phyloP scores from a whole-genome alignment of 2,113 vertebrate species.

The Jaculus jaculus region DNA sequence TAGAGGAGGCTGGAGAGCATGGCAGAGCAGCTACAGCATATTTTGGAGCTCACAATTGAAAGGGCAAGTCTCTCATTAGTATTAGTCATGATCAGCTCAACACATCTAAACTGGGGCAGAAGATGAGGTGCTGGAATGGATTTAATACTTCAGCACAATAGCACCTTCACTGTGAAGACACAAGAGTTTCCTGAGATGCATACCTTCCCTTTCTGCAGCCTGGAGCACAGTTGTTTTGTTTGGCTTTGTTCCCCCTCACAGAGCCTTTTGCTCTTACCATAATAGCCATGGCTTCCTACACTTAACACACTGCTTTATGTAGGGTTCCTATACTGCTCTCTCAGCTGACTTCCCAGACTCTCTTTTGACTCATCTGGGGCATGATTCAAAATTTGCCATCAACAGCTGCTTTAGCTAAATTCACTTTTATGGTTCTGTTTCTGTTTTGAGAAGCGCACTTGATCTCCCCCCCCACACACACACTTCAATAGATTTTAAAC shows the following conservation, averaged over 20 bases:
- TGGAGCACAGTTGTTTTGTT: not conserved
- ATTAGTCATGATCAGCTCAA: not conserved
- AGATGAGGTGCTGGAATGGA: not conserved
- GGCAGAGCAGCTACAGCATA: slow-evolving; percentile 14
- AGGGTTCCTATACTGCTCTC: slow-evolving; percentile 1
- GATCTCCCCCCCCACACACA: slow-evolving; percentile 46
- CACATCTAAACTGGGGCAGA: not conserved
- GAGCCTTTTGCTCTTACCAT: not conserved
- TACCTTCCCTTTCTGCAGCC: not conserved
- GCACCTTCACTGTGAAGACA: not conserved
- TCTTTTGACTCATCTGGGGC: slow-evolving; percentile 49
- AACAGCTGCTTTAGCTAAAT: slow-evolving; percentile 45
- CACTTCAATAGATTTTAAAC: slow-evolving; percentile 59
- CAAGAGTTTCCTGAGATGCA: not conserved
- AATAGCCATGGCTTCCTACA: not conserved
- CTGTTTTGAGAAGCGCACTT: slow-evolving; percentile 65
- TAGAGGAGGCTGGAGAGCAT: slow-evolving; percentile 13
- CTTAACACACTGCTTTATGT: not conserved
- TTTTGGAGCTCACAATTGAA: slow-evolving; percentile 23
- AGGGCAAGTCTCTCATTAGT: slow-evolving; percentile 26
- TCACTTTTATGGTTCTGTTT: slow-evolving; percentile 59
- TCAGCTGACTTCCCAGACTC: slow-evolving; percentile 27
- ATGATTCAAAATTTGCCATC: slow-evolving; percentile 63
- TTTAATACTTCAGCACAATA: not conserved
- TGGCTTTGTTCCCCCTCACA: not conserved